phyloP scores from a whole-genome alignment of 2,888 invertebrate genomes.

The Crioceris asparagi region DNA sequence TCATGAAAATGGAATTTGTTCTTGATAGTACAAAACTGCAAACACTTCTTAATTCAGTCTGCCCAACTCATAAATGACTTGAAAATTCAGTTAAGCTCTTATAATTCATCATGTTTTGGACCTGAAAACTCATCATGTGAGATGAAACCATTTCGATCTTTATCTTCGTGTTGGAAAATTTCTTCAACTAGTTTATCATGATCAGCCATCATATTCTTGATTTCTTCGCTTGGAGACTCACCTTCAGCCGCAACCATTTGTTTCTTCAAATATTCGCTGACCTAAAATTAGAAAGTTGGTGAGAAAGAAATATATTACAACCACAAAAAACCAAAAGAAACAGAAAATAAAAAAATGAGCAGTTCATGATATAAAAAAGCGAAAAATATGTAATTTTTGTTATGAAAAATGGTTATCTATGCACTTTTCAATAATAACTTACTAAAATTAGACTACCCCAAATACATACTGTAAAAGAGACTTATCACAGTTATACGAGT shows the following conservation, averaged over 20 bases:
- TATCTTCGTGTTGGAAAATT: constrained; percentile 95
- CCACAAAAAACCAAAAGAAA: neutral
- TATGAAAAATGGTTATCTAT: constrained; percentile 2
- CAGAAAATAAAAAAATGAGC: neutral
- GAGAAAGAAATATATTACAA: constrained; percentile 4
- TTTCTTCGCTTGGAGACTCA: constrained; percentile 60
- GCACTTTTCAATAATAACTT: too few relatives aligned
- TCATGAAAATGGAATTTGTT: too few relatives aligned
- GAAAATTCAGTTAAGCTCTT: constrained; percentile 27
- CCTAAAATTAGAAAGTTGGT: constrained; percentile 53
- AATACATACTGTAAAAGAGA: too few relatives aligned
- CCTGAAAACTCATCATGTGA: constrained; percentile 95
- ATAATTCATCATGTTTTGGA: constrained; percentile 95
- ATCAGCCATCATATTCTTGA: constrained; percentile 73
- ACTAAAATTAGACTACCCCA: too few relatives aligned
- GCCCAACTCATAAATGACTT: too few relatives aligned
- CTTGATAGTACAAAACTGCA: too few relatives aligned
- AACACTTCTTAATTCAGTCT: too few relatives aligned
- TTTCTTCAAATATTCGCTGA: constrained; percentile 83
- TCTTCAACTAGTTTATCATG: constrained; percentile 92
- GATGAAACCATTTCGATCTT: constrained; percentile 92
- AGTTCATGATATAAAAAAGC: constrained; percentile 4
- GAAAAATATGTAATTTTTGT: neutral
- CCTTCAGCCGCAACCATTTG: constrained; percentile 80
- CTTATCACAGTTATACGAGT: too few relatives aligned